These are phyloP conservation scores for Cydia strobilella DNA, from an alignment of 1,140 invertebrate genomes.

Conservation along the genomic window DNA sequence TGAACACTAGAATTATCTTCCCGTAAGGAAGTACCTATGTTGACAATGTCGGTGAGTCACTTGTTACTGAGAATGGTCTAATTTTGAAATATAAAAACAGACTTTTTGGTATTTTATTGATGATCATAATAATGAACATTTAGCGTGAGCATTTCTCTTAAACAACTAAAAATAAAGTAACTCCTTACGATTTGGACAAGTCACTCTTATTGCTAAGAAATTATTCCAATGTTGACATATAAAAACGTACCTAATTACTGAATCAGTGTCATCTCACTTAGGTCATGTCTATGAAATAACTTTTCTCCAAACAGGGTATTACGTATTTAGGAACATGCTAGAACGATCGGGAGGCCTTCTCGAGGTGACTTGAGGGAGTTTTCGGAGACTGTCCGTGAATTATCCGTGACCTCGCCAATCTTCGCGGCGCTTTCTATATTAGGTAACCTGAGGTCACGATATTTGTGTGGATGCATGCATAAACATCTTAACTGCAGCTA, in stretches of 20 bases:
- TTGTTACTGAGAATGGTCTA: background rate
- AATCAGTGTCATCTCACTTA: conserved; percentile 13
- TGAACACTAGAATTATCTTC: conserved; percentile 17
- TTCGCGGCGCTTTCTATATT: conserved; percentile 10
- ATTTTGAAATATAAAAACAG: conserved; percentile 26
- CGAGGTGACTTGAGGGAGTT: conserved; percentile 11
- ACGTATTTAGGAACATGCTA: background rate
- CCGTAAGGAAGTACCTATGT: conserved; percentile 20
- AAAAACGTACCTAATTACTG: background rate
- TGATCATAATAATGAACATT: conserved; percentile 5
- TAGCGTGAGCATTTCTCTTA: background rate
- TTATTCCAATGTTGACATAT: background rate
- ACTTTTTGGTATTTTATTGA: conserved; percentile 28
- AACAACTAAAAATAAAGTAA: background rate
- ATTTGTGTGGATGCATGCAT: conserved; percentile 18
- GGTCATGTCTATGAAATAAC: conserved; percentile 16
- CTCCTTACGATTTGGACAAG: background rate
- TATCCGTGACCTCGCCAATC: conserved; percentile 7
- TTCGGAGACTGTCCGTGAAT: background rate
- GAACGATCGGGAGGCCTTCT: background rate
- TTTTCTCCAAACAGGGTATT: conserved; percentile 19
- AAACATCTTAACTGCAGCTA: conserved; percentile 15
- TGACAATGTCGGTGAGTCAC: conserved; percentile 25
- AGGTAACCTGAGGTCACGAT: conserved; percentile 5
- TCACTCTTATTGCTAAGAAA: background rate